Evolutionary conservation across 92 coral and sea anemone species (phyloP), one percentile per base, ranked within the genome.

Genomic region (Bergia sp.): DNA sequence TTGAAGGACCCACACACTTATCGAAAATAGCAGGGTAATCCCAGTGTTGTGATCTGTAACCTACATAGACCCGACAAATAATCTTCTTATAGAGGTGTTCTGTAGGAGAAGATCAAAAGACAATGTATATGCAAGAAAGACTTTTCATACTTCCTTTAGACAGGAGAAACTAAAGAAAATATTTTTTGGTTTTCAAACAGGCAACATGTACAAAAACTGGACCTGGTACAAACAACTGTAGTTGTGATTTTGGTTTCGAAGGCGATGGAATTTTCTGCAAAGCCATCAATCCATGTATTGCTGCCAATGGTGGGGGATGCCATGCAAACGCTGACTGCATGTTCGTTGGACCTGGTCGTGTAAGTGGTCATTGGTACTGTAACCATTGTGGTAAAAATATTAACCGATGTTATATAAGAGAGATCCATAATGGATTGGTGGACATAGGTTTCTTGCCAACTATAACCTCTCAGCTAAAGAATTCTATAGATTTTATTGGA

Each of bases 321-420:
- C 98, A 96, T 88, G 91, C 88, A 72, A 91, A 96, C 42, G 99
- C 99, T 13, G 77, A 87, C 69, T 96, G 99, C 57, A 85, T 78
- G 86, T 95, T 89, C 74, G 66, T 79, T 20, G 96, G 98, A 1
- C 99, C 99, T 37, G 99, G 96, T 40, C 94, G 95, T 98, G 99
- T 96, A 10, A 77, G 93, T 39, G 37, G 21, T 16, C 39, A 20
- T 5, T 76, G 9, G 23, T 43, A 5, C 18, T 41, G 20, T 42
- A 11, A 12, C 13, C 58, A 53, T 11, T 53, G 16, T 45, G 50
- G 50, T 16, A 3, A 57, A 57, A 57, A 3, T 11, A 57, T 16
- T 57, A 5, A 8, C 11, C 29, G 29, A 29, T 29, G 29, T 29
- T 29, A 29, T 0, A 29, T 29, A 29, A 29, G 29, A 29, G 29